Conservation (phyloP, 2,113 vertebrate genomes). For the Oenanthe oenanthe region DNA sequence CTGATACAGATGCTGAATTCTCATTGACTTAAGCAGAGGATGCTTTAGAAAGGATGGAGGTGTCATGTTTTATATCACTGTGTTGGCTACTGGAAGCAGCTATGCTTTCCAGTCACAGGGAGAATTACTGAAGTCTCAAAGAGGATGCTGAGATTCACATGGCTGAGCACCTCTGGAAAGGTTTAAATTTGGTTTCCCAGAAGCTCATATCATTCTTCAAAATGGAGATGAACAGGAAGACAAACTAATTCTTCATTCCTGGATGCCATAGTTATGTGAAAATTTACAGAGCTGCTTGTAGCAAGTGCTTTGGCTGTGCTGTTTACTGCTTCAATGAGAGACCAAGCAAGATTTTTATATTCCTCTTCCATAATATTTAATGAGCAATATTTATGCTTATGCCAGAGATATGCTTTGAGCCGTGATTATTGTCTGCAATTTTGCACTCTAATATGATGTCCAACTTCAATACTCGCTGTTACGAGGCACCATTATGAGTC, state of each 20-base stretch:
- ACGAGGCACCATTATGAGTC: background rate
- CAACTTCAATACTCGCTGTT: slow-evolving; percentile 3
- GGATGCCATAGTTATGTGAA: background rate
- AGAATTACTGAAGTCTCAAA: background rate
- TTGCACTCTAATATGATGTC: background rate
- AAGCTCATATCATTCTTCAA: background rate
- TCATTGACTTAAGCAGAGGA: background rate
- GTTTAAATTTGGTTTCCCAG: background rate
- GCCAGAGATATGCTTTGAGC: slow-evolving; percentile 9
- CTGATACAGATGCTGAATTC: background rate
- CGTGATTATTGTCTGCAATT: background rate
- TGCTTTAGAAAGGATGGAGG: background rate
- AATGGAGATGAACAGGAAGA: background rate
- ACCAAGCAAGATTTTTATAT: slow-evolving; percentile 28
- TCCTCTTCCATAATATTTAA: slow-evolving; percentile 53
- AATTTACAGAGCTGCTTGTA: background rate
- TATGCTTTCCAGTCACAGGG: background rate
- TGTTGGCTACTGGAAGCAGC: background rate
- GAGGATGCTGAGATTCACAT: background rate
- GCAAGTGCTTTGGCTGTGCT: background rate
- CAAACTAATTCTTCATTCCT: background rate
- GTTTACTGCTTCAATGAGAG: slow-evolving; percentile 5
- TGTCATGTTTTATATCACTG: background rate
- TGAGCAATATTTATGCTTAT: slow-evolving; percentile 49
- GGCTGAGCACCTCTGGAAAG: background rate